Percentiles rank a stretch among this genome's conserved stretches.
These are phyloP conservation scores for Parnassius glacialis DNA, from an alignment of 2,888 invertebrate species.

Conservation along the genomic window DNA sequence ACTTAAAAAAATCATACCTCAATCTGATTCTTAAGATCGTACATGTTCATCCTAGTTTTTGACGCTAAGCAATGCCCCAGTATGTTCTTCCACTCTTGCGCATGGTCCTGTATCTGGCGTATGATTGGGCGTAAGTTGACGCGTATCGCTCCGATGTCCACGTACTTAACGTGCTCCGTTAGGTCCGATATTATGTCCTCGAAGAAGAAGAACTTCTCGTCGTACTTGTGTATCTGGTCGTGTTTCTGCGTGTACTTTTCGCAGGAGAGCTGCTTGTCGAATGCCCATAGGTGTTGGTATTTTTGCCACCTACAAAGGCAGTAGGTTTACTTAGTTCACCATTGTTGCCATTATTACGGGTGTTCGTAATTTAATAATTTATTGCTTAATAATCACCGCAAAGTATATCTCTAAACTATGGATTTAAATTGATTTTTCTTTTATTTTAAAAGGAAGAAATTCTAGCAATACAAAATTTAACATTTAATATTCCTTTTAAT, in stretches of 20 bases:
- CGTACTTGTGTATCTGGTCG: conserved; percentile 82
- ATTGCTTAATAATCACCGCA: neutral
- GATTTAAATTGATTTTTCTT: neutral
- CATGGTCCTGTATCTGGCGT: conserved; percentile 83
- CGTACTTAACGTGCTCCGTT: conserved; percentile 76
- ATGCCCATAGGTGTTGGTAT: conserved; percentile 88
- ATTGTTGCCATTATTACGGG: too few species aligned
- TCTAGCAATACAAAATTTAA: neutral
- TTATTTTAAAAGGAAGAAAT: neutral
- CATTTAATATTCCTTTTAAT: too few species aligned
- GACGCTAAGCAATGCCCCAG: conserved; percentile 85
- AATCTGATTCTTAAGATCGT: conserved; percentile 84
- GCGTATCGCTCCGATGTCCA: conserved; percentile 85
- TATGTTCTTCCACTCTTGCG: conserved; percentile 88
- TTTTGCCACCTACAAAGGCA: conserved; percentile 82
- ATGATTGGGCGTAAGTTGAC: conserved; percentile 88
- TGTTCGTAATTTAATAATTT: too few species aligned
- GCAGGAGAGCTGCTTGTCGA: conserved; percentile 86
- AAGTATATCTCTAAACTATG: neutral
- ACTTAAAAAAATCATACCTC: conserved; percentile 73
- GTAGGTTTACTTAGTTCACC: neutral
- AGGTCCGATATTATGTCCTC: conserved; percentile 87
- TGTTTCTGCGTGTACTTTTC: conserved; percentile 87
- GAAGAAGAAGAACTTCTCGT: conserved; percentile 93
- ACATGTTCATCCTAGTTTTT: conserved; percentile 85